Percentiles rank a stretch among this genome's conserved stretches.
Evolutionary conservation across 1,140 invertebrate genomes (phyloP).

Genomic region (Kradibia gibbosae): DNA sequence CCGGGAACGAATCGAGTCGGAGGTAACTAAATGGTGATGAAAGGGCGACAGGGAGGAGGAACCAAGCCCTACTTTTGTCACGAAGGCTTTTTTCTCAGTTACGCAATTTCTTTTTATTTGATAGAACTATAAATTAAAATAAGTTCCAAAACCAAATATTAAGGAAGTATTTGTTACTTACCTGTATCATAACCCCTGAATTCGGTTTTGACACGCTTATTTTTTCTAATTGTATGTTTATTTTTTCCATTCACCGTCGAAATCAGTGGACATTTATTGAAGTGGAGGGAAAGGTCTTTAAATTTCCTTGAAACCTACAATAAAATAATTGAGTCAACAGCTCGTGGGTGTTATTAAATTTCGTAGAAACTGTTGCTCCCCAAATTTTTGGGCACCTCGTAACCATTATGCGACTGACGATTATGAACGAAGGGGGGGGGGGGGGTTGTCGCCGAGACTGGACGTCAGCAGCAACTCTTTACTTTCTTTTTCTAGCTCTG

Average conservation of each 20-base stretch:
- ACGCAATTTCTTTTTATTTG: neutral
- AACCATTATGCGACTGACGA: neutral
- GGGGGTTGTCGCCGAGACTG: neutral
- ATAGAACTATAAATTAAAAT: neutral
- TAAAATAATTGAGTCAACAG: neutral
- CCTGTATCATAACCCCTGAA: no score
- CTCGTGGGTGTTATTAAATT: neutral
- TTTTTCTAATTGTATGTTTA: no score
- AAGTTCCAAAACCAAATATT: neutral
- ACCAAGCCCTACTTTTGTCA: constrained; percentile 11
- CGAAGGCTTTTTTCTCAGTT: neutral
- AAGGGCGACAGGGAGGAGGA: neutral
- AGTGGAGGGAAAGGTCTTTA: neutral
- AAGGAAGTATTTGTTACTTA: no score
- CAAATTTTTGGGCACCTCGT: neutral
- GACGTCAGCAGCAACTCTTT: no score
- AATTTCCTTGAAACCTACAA: neutral
- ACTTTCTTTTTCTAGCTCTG: no score
- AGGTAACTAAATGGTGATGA: no score
- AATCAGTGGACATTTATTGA: neutral
- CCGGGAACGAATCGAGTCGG: neutral
- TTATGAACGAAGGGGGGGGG: neutral
- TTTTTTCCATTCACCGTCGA: no score
- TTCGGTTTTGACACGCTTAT: no score
- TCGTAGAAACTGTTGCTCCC: neutral